A percentile compares a stretch with the other conserved stretches of the same genome.
Evolutionary conservation across 2,888 invertebrate genomes (phyloP).

Genomic region (Sinotaia quadrata): DNA sequence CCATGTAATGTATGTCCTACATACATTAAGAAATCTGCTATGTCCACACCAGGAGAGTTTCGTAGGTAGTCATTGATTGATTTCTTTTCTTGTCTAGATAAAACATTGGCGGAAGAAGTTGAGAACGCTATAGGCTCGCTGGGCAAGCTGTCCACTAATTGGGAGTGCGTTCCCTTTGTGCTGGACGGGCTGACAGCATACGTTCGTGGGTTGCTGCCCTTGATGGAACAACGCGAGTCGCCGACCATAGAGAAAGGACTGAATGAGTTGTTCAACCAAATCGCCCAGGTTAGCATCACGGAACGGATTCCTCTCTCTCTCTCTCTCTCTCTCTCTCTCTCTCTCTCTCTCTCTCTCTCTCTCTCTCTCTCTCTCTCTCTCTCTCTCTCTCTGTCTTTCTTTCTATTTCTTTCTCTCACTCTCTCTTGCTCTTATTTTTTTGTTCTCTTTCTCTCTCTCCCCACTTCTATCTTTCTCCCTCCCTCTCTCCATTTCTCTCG

Average conservation of each 20-base stretch:
- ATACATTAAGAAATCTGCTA: too few species aligned
- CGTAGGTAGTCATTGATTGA: neutral
- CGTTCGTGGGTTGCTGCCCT: slow-evolving; percentile 71
- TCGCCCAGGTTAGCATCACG: slow-evolving; percentile 54
- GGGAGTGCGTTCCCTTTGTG: slow-evolving; percentile 76
- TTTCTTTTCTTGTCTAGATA: slow-evolving; percentile 51
- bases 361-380: slow-evolving; percentile 7
- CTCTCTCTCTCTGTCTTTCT: slow-evolving; percentile 7
- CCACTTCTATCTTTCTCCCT: neutral
- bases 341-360: slow-evolving; percentile 1
- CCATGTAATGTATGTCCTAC: too few species aligned
- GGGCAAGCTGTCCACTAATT: slow-evolving; percentile 76
- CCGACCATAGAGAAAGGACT: slow-evolving; percentile 57
- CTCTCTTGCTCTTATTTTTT: neutral
- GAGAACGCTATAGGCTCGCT: slow-evolving; percentile 75
- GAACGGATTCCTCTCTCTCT: neutral
- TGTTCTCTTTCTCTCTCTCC: slow-evolving; percentile 1
- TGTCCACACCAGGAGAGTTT: too few species aligned
- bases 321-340: slow-evolving; percentile 3
- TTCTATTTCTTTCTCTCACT: neutral
- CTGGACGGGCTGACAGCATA: slow-evolving; percentile 73
- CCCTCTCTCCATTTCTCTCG: neutral
- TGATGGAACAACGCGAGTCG: slow-evolving; percentile 71
- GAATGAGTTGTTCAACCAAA: slow-evolving; percentile 62
- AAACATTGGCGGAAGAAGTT: slow-evolving; percentile 67